Conservation (phyloP, 2,888 invertebrate species). For the Eudasyphora cyanicolor region DNA sequence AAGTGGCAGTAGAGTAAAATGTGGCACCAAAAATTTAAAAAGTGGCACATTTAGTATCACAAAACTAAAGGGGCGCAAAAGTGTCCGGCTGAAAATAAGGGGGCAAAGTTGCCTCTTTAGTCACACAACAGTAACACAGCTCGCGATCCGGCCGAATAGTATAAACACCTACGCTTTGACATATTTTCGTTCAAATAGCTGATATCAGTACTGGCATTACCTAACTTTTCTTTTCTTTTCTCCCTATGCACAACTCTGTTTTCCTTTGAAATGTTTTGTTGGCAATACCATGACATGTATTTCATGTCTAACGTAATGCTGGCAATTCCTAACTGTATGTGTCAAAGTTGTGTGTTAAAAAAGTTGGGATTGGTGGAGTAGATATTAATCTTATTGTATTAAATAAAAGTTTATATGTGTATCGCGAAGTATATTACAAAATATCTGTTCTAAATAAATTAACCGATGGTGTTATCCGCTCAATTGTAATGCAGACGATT, state of each 20-base stretch:
- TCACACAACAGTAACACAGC: no score
- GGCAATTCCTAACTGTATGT: neutral
- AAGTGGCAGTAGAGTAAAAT: no score
- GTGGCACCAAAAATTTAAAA: no score
- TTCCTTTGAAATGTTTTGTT: neutral
- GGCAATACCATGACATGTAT: neutral
- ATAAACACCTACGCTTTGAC: no score
- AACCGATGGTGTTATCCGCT: neutral
- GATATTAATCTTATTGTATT: neutral
- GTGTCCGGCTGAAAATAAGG: no score
- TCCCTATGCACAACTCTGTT: neutral
- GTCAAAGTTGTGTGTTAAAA: conserved; percentile 2
- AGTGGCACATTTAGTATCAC: no score
- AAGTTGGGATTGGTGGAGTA: neutral
- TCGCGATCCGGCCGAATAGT: no score
- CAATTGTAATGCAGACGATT: neutral
- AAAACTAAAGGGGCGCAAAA: no score
- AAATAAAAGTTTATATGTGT: neutral
- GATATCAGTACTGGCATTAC: no score
- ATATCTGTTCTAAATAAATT: neutral
- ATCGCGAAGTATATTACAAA: neutral
- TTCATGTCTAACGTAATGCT: neutral
- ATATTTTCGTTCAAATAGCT: no score
- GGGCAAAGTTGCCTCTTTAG: no score
- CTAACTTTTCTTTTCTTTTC: no score